Evolutionary conservation across 2,888 invertebrate genomes (phyloP), one percentile per base, ranked within the genome.

Genomic region (Watsonalla binaria): DNA sequence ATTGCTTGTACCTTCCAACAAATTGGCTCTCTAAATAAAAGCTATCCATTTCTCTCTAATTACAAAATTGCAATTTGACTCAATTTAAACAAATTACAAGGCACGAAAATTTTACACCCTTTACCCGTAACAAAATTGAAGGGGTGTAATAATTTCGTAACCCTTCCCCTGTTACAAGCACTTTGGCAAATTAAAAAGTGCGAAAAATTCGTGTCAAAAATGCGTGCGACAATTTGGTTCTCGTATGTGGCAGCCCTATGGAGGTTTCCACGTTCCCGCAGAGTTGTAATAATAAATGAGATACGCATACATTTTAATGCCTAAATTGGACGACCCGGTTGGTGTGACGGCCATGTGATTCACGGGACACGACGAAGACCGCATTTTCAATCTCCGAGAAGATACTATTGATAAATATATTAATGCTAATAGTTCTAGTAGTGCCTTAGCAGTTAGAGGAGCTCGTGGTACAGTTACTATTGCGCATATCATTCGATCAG

Each of bases 111-210:
- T 71, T 74, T 67, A 64, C 75, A 68, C 74, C 75, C 72, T 63
- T 59, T 66, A 66, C 72, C 63, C 61, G 55, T 55, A 52, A 60
- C 66, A 53, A 59, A 69, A 69, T 74, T 69, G 62, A 63, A 59
- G 63, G 61, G 64, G 63, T 55, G 61, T 67, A 66, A 65, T 69
- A 68, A 59, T 61, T 60, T 57, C 56, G 37, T 46, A 46, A 55
- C 48, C 55, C 61, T 58, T 61, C 72, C 72, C 75, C 68, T 62
- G 66, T 72, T 64, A 63, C 61, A 60, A 56, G 56, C 72, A 74
- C 73, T 74, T 74, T 74, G 72, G 65, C 65, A 76, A 73, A 76
- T 76, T 74, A 76, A 76, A 74, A 75, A 74, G 73, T 72, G 67
- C 69, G 63, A 61, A 60, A 60, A 68, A 63, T 58, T 54, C 67